Percentiles rank a stretch among this genome's conserved stretches.
Evolutionary conservation across 92 coral and sea anemone genomes (phyloP).

Genomic region (Zoanthus sociatus): DNA sequence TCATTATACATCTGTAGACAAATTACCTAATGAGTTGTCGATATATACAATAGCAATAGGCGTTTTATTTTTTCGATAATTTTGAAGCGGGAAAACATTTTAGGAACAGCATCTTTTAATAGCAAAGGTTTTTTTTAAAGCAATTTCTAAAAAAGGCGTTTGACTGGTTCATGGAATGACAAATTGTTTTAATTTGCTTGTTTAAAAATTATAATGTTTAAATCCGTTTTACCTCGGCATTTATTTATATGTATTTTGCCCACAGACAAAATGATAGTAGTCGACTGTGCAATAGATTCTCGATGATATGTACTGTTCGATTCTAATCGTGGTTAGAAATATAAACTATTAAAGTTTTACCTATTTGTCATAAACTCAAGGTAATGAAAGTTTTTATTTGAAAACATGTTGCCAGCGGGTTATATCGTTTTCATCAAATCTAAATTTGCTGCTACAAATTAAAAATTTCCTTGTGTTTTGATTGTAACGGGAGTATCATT

Average conservation of each 20-base stretch:
- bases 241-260: background rate
- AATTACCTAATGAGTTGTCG: slow-evolving; percentile 13
- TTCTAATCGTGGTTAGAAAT: background rate
- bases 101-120: background rate
- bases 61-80: background rate
- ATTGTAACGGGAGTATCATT: background rate
- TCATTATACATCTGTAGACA: slow-evolving; percentile 8
- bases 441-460: background rate
- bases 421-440: background rate
- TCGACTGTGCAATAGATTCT: background rate
- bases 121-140: background rate
- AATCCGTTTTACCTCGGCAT: slow-evolving; percentile 3
- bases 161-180: background rate
- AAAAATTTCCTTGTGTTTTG: background rate
- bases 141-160: background rate
- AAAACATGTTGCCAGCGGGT: slow-evolving; percentile 8
- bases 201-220: background rate
- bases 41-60: background rate
- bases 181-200: slow-evolving; percentile 10
- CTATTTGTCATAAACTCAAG: background rate
- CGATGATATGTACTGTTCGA: background rate
- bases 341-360: background rate
- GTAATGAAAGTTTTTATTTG: background rate
- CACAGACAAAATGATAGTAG: background rate
- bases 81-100: background rate